phyloP scores from a whole-genome alignment of 1,140 invertebrate genomes.

The Eurosta solidaginis region DNA sequence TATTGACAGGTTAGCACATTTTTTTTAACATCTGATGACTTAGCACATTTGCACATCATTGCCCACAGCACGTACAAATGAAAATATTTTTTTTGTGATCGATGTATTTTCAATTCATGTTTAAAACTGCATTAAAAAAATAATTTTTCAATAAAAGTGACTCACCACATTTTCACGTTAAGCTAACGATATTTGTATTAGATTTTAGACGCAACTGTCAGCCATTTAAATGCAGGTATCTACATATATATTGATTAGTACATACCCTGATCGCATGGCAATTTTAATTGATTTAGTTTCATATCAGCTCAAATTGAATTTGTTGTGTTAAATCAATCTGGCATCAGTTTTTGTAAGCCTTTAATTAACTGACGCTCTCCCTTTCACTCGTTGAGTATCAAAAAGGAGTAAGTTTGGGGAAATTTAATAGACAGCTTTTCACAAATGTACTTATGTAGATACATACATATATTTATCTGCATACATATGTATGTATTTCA shows the following conservation, averaged over 20 bases:
- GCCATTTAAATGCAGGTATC: neutral
- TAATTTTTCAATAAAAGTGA: too few relatives aligned
- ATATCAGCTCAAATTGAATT: constrained; percentile 10
- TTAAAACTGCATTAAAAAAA: too few relatives aligned
- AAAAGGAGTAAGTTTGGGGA: too few relatives aligned
- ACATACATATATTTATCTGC: neutral
- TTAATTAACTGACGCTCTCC: neutral
- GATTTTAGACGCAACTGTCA: neutral
- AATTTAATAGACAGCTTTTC: too few relatives aligned
- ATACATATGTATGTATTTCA: neutral
- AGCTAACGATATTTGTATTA: neutral
- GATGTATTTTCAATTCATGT: too few relatives aligned
- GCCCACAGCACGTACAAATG: too few relatives aligned
- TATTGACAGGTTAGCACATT: too few relatives aligned
- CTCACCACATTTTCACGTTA: too few relatives aligned
- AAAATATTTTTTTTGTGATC: too few relatives aligned
- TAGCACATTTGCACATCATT: too few relatives aligned
- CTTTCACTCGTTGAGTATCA: neutral
- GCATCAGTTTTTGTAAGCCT: neutral
- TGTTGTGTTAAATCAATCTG: constrained; percentile 18
- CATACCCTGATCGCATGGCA: neutral
- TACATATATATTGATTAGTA: neutral
- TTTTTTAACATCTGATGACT: too few relatives aligned
- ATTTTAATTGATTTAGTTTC: constrained; percentile 23
- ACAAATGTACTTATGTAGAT: neutral